Evolutionary conservation across 2,888 invertebrate genomes (phyloP).

Genomic region (Cremastinae sp.): DNA sequence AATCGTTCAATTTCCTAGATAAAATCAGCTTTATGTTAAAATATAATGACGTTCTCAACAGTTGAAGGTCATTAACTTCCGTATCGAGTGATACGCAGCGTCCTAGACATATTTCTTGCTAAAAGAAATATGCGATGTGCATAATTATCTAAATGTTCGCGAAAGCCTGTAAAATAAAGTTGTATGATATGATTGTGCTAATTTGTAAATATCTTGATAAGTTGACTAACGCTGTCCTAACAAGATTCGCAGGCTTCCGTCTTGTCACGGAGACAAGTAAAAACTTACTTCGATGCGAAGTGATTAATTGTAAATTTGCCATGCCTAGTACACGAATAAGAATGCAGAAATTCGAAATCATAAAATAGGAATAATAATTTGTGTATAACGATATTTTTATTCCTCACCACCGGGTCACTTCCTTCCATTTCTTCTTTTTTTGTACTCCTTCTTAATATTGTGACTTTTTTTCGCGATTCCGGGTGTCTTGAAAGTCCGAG

Average conservation of each 20-base stretch:
- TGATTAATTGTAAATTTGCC: not conserved
- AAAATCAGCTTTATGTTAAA: too few relatives aligned
- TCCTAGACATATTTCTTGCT: not conserved
- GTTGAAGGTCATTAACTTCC: too few relatives aligned
- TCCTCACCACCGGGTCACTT: slow-evolving; percentile 17
- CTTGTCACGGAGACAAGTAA: slow-evolving; percentile 30
- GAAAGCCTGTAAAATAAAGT: slow-evolving; percentile 49
- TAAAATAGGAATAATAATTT: slow-evolving; percentile 43
- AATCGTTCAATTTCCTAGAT: too few relatives aligned
- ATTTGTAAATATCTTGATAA: slow-evolving; percentile 52
- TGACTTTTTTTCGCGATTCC: slow-evolving; percentile 53
- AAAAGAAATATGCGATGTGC: too few relatives aligned
- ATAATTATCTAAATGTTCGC: not conserved
- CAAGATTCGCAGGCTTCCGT: slow-evolving; percentile 21
- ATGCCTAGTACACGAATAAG: not conserved
- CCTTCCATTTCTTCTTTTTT: slow-evolving; percentile 36
- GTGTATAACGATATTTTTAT: slow-evolving; percentile 29
- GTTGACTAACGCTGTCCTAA: slow-evolving; percentile 31
- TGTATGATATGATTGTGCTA: slow-evolving; percentile 48
- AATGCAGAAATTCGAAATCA: slow-evolving; percentile 21
- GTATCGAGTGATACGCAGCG: too few relatives aligned
- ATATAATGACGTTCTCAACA: too few relatives aligned
- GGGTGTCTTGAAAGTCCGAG: slow-evolving; percentile 24
- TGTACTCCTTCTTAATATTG: slow-evolving; percentile 47
- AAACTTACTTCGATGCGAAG: not conserved